Percentiles rank a stretch among this genome's conserved stretches.
phyloP scores from a whole-genome alignment of 2,888 invertebrate genomes.

The Anodontia alba region DNA sequence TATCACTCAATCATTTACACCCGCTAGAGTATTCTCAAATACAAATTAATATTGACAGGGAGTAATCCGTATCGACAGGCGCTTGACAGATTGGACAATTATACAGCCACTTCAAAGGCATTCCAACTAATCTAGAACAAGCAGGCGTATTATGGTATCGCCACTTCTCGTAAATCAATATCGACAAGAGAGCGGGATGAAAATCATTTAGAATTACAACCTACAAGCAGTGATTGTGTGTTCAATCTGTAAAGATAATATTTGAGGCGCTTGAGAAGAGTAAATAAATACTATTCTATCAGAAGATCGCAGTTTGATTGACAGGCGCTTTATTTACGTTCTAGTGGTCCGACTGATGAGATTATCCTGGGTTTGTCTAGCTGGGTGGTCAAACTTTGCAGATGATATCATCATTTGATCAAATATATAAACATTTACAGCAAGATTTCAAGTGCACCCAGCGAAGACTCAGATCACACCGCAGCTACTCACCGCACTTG shows the following conservation, averaged over 20 bases:
- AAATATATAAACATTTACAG: too few relatives aligned
- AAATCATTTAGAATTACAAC: conserved; percentile 38
- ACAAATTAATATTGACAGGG: conserved; percentile 65
- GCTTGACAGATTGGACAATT: conserved; percentile 65
- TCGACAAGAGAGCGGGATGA: conserved; percentile 48
- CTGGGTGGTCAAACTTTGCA: background rate
- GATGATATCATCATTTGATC: too few relatives aligned
- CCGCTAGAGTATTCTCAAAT: conserved; percentile 51
- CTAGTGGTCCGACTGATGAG: background rate
- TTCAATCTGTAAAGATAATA: conserved; percentile 55
- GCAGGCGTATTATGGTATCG: conserved; percentile 50
- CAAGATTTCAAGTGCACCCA: too few relatives aligned
- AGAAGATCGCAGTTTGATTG: conserved; percentile 27
- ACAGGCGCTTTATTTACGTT: conserved; percentile 16
- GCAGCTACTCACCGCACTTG: too few relatives aligned
- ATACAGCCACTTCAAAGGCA: conserved; percentile 66
- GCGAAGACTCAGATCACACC: too few relatives aligned
- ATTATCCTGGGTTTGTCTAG: background rate
- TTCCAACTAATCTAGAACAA: conserved; percentile 61
- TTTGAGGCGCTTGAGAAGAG: conserved; percentile 48
- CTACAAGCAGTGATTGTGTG: conserved; percentile 12
- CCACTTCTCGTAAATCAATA: conserved; percentile 56
- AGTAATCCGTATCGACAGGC: conserved; percentile 65
- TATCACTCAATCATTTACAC: conserved; percentile 49
- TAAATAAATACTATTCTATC: conserved; percentile 51